Conservation (phyloP, 2,888 invertebrate species). For the Slavum lentiscoides region DNA sequence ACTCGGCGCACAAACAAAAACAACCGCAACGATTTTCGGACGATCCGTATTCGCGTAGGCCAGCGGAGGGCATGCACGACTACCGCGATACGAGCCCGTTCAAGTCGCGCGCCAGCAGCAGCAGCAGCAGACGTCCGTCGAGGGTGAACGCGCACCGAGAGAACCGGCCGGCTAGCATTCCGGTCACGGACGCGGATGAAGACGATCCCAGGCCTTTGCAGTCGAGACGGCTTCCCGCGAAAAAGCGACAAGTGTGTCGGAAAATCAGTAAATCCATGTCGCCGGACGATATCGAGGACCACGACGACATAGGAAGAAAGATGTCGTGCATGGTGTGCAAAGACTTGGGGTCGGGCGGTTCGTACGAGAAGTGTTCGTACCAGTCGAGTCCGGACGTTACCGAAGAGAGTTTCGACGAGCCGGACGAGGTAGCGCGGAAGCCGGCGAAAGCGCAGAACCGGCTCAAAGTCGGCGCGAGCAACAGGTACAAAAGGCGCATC, state of each 20-base stretch:
- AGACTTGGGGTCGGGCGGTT: slow-evolving; percentile 74
- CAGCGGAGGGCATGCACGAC: neutral
- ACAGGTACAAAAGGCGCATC: slow-evolving; percentile 27
- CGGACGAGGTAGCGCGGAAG: neutral
- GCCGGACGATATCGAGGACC: slow-evolving; percentile 42
- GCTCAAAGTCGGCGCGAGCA: neutral
- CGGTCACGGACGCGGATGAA: slow-evolving; percentile 12
- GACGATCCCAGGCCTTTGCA: slow-evolving; percentile 36
- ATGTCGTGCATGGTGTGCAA: slow-evolving; percentile 70
- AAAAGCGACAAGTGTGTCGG: slow-evolving; percentile 41
- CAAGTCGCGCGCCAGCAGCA: neutral
- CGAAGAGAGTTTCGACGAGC: slow-evolving; percentile 61
- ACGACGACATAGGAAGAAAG: slow-evolving; percentile 44
- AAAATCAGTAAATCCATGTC: slow-evolving; percentile 44
- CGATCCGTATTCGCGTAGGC: neutral
- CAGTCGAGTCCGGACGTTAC: slow-evolving; percentile 71
- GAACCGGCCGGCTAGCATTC: neutral
- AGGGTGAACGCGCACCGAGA: neutral
- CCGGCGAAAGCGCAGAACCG: too few species aligned
- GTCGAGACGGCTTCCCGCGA: slow-evolving; percentile 28
- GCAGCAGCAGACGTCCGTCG: neutral
- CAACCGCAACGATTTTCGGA: neutral
- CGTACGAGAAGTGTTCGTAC: slow-evolving; percentile 80
- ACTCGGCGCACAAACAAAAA: neutral
- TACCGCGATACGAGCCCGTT: neutral